These are phyloP conservation scores for Ranitomeya variabilis DNA, from an alignment of 2,113 vertebrate genomes.

Conservation along the genomic window DNA sequence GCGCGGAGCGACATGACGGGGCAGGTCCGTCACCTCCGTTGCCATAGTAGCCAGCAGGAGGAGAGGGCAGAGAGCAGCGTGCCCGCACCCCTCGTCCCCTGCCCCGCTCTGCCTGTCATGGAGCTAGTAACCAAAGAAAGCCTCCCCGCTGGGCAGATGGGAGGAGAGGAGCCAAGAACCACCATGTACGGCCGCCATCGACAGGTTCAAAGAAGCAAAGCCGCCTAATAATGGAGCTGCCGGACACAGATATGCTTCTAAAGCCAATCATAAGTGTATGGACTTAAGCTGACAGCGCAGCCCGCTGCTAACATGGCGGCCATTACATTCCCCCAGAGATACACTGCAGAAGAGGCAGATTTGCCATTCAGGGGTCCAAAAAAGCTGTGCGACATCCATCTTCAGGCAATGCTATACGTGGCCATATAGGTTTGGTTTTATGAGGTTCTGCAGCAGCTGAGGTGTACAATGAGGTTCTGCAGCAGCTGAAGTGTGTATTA, in stretches of 20 bases:
- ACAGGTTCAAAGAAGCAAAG: not conserved
- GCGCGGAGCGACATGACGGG: not conserved
- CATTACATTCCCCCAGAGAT: not conserved
- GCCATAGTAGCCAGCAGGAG: not conserved
- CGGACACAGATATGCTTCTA: not conserved
- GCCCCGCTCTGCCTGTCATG: not conserved
- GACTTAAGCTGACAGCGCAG: not conserved
- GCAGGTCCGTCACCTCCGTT: constrained; percentile 7
- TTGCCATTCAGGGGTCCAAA: not conserved
- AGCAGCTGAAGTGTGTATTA: too few relatives aligned
- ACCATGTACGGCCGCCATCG: not conserved
- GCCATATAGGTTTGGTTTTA: not conserved
- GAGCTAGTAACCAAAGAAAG: not conserved
- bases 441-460: too few relatives aligned
- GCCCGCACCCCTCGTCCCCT: not conserved
- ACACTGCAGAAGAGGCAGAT: too few relatives aligned
- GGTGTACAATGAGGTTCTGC: too few relatives aligned
- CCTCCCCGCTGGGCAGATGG: not conserved
- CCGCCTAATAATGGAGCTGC: not conserved
- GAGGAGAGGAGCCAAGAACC: not conserved
- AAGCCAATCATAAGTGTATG: not conserved
- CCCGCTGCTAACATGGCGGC: not conserved
- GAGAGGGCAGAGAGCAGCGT: constrained; percentile 25
- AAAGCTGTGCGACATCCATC: not conserved
- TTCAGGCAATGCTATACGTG: not conserved